Evolutionary conservation across 2,113 vertebrate genomes (phyloP), one percentile per base, ranked within the genome.

Genomic region (Cololabis saira): DNA sequence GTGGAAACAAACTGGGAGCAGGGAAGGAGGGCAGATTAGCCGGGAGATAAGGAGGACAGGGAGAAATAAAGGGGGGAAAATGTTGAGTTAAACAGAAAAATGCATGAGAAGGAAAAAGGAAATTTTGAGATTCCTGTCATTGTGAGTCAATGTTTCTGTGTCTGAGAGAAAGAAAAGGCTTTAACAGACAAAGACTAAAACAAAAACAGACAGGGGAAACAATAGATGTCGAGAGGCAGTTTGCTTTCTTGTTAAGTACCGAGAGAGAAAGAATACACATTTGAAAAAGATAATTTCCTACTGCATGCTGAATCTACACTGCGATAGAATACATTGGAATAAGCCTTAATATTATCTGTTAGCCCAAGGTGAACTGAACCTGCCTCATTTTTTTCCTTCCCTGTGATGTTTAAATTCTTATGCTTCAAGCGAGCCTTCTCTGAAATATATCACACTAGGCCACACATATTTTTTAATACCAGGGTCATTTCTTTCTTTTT

Each of bases 101-200:
- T 33, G 61, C 6, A 74, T 49, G 74, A 73, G 41, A 44, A 44
- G 59, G 50, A 71, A 59, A 65, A 44, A 56, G 76, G 84, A 84
- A 79, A 81, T 74, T 62, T 79, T 61, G 45, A 63, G 64, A 83
- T 86, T 86, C 85, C 69, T 87, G 87, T 59, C 73, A 80, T 84
- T 87, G 83, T 86, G 67, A 75, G 65, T 33, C 43, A 14, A 27
- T n/a, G 67, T 74, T 58, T 69, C 33, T 80, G 67, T 61, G 61
- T 61, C 53, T 48, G 17, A 27, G 47, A 49, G 63, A 60, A 59
- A 66, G 71, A 84, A 73, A 45, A 64, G 63, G 43, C 74, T 80
- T 85, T 67, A 84, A 85, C 56, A 72, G 66, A 76, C 62, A 71
- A 67, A 69, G 72, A 72, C 61, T 24, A 45, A 66, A 71, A 78